Evolutionary conservation across 2,888 invertebrate species (phyloP), one percentile per base, ranked within the genome.

Genomic region (Epinotia brunnichana): DNA sequence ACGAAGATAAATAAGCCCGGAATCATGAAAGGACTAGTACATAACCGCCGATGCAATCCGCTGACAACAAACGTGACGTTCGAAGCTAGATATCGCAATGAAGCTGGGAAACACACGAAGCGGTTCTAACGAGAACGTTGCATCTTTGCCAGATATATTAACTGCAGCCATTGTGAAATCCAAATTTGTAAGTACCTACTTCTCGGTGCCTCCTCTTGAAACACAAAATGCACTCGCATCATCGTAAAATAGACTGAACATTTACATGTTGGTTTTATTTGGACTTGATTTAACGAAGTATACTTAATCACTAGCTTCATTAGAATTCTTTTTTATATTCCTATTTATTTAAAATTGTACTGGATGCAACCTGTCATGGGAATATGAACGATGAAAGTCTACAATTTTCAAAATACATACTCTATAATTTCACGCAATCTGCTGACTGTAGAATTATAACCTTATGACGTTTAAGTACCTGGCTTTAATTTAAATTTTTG

Each of bases 61-160:
- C 80, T 83, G 84, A 83, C 85, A 83, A 77, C 54, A 70, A 76
- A 80, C 85, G 84, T 84, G 87, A 85, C 81, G 82, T 78, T 77
- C 75, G 69, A 76, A 76, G 76, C 76, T 74, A 82, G 87, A 85
- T 87, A 87, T 79, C 77, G 80, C 78, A 74, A 83, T 76, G 57
- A 48, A 63, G 68, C 48, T 62, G 57, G 73, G 69, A 69, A 73
- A 69, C 63, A 63, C 57, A 63, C 69, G 63, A 64, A 51, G 64
- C 48, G 29, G 51, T 63, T 63, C 41, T 57, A 73, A 73, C 53
- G 17, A 63, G 51, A 66, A 66, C 15, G 66, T 17, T 56, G 66
- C 66, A 41, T 41, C 41, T 54, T 48, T 17, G 67, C 44, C 57
- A 59, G 24, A 24, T 54, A 66, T 56, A 48, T 41, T 11, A 56